These are phyloP conservation scores for Phrynosoma blainvillii DNA, from an alignment of 2,113 vertebrate genomes.

Conservation along the genomic window DNA sequence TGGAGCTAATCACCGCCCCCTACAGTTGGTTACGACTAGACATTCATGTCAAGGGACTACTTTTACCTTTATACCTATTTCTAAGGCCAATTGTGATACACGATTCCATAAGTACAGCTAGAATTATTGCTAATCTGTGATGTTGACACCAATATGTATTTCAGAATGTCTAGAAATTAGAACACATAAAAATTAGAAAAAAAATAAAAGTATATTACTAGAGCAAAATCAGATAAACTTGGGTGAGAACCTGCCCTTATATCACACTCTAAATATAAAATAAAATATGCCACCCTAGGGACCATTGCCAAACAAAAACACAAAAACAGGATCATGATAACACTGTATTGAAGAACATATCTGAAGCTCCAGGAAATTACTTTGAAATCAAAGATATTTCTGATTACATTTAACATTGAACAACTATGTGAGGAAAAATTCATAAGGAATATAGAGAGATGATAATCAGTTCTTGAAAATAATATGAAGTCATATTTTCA, in stretches of 20 bases:
- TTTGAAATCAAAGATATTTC: background rate
- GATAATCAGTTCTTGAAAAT: slow-evolving; percentile 1
- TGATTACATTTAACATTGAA: slow-evolving; percentile 12
- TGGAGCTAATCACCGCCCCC: too few relatives aligned
- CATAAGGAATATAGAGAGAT: background rate
- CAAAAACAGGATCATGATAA: slow-evolving; percentile 15
- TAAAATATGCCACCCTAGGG: background rate
- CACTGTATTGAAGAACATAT: background rate
- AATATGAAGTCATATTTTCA: slow-evolving; percentile 13
- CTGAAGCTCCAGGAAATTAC: slow-evolving; percentile 19
- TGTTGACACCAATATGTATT: background rate
- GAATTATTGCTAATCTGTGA: background rate
- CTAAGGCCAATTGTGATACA: background rate
- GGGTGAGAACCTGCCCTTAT: background rate
- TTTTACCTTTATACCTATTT: background rate
- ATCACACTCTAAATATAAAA: background rate
- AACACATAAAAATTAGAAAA: background rate
- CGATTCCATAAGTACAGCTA: background rate
- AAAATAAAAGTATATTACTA: background rate
- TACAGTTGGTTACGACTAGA: too few relatives aligned
- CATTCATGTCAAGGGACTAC: too few relatives aligned
- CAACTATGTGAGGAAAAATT: background rate
- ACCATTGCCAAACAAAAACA: slow-evolving; percentile 18
- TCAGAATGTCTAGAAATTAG: slow-evolving; percentile 1
- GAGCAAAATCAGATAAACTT: background rate